Base-by-base conservation (phyloP, 2,797 vertebrate species). In the Paratrypauchen microcephalus region DNA sequence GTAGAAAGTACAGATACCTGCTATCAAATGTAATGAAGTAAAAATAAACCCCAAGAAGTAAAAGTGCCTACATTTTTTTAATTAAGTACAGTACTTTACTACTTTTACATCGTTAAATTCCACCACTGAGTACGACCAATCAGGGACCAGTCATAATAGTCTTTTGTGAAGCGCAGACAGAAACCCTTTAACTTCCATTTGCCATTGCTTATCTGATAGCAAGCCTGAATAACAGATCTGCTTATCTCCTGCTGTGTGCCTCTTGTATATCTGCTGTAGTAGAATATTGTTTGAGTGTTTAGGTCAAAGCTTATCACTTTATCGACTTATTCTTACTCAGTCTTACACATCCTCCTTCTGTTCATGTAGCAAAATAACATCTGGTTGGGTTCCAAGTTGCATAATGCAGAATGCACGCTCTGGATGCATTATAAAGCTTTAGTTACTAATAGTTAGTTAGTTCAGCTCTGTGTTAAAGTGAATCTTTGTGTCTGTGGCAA, bases 121-220 rank as follows among this genome's bases (percentile, higher is more conserved):
- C 7, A 36, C 32, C 32, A 36, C 32, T 36, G 32, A 36, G 32
- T 36, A 36, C 8, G 8, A 36, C 32, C 32, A 36, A 36, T 36
- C 32, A 36, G 32, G 32, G 68, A 57, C 60, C 83, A 93, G 92
- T 90, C 91, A 93, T 90, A 93, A 93, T 89, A 94, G 69, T 80
- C 91, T 87, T 92, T 93, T 94, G 92, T 93, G 36, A 73, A 72
- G 60, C 6, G 74, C 81, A 93, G 92, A 93, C 90, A 73, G 77
- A 78, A 80, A 83, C 82, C 47, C 57, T 78, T 73, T 28, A 28
- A 67, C 75, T 82, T 72, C 72, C 72, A 64, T 87, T 86, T 78
- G 78, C 47, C 83, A 80, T 67, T 73, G 56, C 79, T 70, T 71
- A 68, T 79, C 75, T 85, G 90, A 93, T 90, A 77, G 48, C 36